Evolutionary conservation across 2,888 invertebrate genomes (phyloP).

Genomic region (Sminthurides aquaticus): DNA sequence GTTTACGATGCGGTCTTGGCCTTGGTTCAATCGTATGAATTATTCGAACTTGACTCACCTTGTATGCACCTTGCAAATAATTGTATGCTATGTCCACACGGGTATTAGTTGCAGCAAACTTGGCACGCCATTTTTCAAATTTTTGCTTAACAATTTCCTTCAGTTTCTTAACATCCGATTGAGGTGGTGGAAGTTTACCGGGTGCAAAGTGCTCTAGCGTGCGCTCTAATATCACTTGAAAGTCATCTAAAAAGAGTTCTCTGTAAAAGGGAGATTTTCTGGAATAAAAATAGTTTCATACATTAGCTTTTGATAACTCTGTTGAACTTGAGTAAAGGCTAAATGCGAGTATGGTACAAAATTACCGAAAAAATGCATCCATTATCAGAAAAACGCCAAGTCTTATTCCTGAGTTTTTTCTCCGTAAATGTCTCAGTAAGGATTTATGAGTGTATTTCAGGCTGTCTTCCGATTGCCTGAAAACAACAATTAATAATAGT

Average conservation of each 20-base stretch:
- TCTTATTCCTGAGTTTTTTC: not conserved
- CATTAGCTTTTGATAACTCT: too few relatives aligned
- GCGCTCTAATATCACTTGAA: not conserved
- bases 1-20: not conserved
- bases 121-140: not conserved
- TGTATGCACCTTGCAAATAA: not conserved
- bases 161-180: constrained; percentile 1
- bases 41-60: not conserved
- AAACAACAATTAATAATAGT: too few relatives aligned
- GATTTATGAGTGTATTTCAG: constrained; percentile 4
- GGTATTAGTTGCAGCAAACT: not conserved
- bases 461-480: constrained; percentile 1
- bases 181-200: not conserved
- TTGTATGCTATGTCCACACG: not conserved
- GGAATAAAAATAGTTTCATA: too few relatives aligned
- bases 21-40: not conserved
- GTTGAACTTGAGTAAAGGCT: too few relatives aligned
- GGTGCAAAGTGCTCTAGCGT: not conserved
- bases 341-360: not conserved
- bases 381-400: not conserved
- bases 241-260: not conserved
- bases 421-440: not conserved
- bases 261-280: constrained; percentile 2
- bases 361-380: constrained; percentile 6
- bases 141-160: not conserved